These are phyloP conservation scores for Caenorhabditis sp. DNA, from an alignment of 2,888 invertebrate genomes.

Conservation along the genomic window DNA sequence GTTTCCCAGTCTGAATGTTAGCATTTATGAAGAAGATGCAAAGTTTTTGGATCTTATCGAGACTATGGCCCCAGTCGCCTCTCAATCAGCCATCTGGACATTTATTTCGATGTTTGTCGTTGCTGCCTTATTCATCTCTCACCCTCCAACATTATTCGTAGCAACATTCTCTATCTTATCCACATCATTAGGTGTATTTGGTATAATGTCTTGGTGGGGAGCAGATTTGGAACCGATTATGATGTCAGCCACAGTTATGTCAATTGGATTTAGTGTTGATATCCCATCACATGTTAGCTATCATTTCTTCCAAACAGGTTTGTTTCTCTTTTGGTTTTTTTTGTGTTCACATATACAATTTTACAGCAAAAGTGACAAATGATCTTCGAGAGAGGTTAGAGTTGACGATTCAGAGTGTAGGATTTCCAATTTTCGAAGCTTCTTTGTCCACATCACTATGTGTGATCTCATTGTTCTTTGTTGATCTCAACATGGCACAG, in stretches of 20 bases:
- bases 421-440: constrained; percentile 68
- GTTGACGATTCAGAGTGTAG: constrained; percentile 64
- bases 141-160: constrained; percentile 65
- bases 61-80: constrained; percentile 60
- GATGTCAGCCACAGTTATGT: constrained; percentile 68
- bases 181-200: constrained; percentile 69
- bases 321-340: neutral
- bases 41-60: constrained; percentile 68
- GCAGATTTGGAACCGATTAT: constrained; percentile 68
- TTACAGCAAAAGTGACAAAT: constrained; percentile 41
- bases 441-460: constrained; percentile 66
- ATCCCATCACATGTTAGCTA: constrained; percentile 70
- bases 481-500: constrained; percentile 68
- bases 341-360: neutral
- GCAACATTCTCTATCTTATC: constrained; percentile 66
- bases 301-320: constrained; percentile 66
- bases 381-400: constrained; percentile 51
- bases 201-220: constrained; percentile 67
- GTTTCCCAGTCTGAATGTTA: constrained; percentile 61
- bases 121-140: constrained; percentile 64
- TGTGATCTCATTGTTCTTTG: constrained; percentile 62
- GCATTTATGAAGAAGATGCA: constrained; percentile 67
- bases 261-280: constrained; percentile 69
- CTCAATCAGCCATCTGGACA: constrained; percentile 65
- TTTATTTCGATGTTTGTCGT: constrained; percentile 67